These are phyloP conservation scores for Sebastiscus albofasciatus DNA, from an alignment of 2,797 vertebrate genomes.

Conservation along the genomic window DNA sequence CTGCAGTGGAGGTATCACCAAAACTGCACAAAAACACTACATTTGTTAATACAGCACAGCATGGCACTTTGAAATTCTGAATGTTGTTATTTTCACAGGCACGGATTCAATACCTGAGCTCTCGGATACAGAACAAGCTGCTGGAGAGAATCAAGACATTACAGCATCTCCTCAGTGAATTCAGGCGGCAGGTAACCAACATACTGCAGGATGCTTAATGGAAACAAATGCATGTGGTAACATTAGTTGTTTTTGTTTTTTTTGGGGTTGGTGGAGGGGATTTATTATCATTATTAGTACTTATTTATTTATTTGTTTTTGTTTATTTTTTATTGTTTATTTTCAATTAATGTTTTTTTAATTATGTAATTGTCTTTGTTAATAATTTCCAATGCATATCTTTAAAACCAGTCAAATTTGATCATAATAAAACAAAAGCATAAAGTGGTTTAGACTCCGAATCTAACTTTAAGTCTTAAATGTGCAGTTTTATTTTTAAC, in stretches of 20 bases:
- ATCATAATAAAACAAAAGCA: not conserved
- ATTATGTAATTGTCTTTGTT: no score
- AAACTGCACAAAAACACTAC: not conserved
- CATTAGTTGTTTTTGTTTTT: no score
- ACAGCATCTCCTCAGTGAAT: constrained; percentile 72
- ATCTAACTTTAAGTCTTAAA: not conserved
- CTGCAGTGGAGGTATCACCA: constrained; percentile 77
- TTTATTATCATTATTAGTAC: no score
- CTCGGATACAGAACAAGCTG: constrained; percentile 74
- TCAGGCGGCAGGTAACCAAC: constrained; percentile 78
- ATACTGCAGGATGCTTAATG: not conserved
- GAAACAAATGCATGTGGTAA: not conserved
- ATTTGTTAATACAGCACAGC: not conserved
- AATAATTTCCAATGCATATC: no score
- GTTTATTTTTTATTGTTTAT: no score
- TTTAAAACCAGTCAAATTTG: no score
- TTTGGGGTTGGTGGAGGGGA: no score
- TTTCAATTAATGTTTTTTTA: no score
- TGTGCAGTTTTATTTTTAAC: not conserved
- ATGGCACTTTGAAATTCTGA: not conserved
- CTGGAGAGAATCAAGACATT: constrained; percentile 78
- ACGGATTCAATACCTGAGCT: constrained; percentile 72
- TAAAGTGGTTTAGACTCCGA: not conserved
- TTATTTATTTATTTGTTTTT: no score
- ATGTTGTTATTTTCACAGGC: constrained; percentile 69